These are phyloP conservation scores for Calypte anna DNA, from an alignment of 2,113 vertebrate genomes.

Conservation along the genomic window DNA sequence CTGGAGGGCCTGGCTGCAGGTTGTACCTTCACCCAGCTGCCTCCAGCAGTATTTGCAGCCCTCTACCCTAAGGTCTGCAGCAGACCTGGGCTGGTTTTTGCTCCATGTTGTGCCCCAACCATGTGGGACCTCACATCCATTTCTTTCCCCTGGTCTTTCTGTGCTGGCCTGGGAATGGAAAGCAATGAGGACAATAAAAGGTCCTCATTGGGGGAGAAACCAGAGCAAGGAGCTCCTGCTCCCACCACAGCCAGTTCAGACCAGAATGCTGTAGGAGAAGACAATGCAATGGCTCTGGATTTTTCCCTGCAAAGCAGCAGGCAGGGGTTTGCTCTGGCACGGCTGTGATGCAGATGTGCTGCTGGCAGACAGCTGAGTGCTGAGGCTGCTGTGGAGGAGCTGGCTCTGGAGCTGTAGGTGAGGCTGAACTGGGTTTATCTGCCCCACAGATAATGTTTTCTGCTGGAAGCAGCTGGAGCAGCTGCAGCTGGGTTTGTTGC, in stretches of 20 bases:
- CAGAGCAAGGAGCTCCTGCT: background rate
- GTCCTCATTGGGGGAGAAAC: background rate
- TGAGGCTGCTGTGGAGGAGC: slow-evolving; percentile 7
- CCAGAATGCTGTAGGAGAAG: background rate
- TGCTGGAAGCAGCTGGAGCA: slow-evolving; percentile 31
- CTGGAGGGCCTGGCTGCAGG: background rate
- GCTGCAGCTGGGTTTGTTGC: background rate
- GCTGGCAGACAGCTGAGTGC: slow-evolving; percentile 38
- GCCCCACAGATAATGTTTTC: background rate
- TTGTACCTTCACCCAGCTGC: background rate
- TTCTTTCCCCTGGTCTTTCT: background rate
- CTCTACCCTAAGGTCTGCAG: background rate
- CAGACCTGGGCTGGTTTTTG: background rate
- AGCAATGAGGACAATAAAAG: background rate
- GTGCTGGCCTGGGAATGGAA: background rate
- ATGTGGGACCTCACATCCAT: background rate
- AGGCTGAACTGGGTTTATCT: slow-evolving; percentile 13
- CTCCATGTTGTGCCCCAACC: background rate
- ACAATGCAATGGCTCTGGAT: background rate
- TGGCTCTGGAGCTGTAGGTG: background rate
- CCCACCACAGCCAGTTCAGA: background rate
- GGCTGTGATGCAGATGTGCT: slow-evolving; percentile 28
- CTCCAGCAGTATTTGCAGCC: background rate
- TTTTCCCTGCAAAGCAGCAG: background rate
- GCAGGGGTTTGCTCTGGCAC: background rate